phyloP scores from a whole-genome alignment of 2,113 vertebrate species.

The Rhea pennata region DNA sequence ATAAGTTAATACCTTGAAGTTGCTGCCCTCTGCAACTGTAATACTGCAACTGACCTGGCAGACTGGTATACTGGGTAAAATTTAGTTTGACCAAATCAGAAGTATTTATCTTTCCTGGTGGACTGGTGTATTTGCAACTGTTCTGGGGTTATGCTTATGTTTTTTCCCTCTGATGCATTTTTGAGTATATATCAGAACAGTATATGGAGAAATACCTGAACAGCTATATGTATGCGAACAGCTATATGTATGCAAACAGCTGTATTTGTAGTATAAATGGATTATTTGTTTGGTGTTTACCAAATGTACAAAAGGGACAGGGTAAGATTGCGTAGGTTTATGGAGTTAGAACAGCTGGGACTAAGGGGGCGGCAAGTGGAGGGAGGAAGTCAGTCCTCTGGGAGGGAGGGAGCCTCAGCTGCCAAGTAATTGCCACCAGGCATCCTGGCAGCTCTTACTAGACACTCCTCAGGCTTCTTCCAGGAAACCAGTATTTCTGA shows the following conservation, averaged over 20 bases:
- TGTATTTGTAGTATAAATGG: neutral
- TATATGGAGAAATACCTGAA: neutral
- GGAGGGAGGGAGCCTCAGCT: neutral
- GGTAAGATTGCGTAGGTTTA: fast-evolving
- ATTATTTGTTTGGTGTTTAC: neutral
- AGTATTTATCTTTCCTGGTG: neutral
- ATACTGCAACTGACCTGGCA: neutral
- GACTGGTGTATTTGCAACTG: neutral
- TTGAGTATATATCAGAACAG: neutral
- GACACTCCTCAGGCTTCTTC: neutral
- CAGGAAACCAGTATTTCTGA: neutral
- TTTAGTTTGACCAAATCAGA: neutral
- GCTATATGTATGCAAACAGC: fast-evolving
- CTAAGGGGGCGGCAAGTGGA: neutral
- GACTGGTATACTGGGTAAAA: neutral
- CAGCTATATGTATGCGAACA: fast-evolving
- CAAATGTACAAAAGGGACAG: neutral
- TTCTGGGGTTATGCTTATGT: neutral
- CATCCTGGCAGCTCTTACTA: neutral
- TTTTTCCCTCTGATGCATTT: neutral
- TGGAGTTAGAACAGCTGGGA: neutral
- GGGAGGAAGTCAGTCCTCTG: neutral
- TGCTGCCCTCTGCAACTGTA: neutral
- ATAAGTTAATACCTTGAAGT: neutral
- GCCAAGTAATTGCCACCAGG: neutral